These are phyloP conservation scores for Ooceraea biroi DNA, from an alignment of 1,140 invertebrate genomes.

Conservation along the genomic window DNA sequence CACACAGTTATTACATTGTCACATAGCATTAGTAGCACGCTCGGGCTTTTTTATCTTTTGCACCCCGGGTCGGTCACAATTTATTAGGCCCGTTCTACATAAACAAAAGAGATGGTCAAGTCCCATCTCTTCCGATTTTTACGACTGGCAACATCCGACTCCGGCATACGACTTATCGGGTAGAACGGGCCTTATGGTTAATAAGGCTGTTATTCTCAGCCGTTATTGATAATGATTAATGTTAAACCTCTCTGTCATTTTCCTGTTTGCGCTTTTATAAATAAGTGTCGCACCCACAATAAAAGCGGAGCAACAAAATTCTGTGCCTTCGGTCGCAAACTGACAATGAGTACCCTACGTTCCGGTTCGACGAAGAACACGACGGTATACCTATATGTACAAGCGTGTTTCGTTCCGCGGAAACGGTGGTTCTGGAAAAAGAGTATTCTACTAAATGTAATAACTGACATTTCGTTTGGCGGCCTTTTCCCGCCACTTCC, in stretches of 20 bases:
- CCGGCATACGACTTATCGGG: too few relatives aligned
- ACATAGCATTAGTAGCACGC: constrained; percentile 52
- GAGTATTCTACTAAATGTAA: too few relatives aligned
- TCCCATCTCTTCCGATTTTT: too few relatives aligned
- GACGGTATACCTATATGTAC: background rate
- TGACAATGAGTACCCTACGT: background rate
- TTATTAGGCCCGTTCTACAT: too few relatives aligned
- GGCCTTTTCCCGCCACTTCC: too few relatives aligned
- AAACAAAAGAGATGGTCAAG: too few relatives aligned
- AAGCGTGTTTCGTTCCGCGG: background rate
- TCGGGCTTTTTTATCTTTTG: background rate
- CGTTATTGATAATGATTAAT: too few relatives aligned
- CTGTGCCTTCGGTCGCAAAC: background rate
- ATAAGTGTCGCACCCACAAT: background rate
- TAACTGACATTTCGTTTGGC: too few relatives aligned
- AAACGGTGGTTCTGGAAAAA: background rate
- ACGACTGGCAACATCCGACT: too few relatives aligned
- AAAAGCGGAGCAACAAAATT: constrained; percentile 25
- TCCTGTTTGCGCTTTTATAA: too few relatives aligned
- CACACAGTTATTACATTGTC: constrained; percentile 15
- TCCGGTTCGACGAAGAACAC: background rate
- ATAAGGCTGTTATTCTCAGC: background rate
- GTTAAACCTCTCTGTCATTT: too few relatives aligned
- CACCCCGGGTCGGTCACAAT: background rate
- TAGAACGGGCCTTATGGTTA: too few relatives aligned